Base-by-base conservation (phyloP, 1,140 invertebrate genomes). In the Cydia splendana region DNA sequence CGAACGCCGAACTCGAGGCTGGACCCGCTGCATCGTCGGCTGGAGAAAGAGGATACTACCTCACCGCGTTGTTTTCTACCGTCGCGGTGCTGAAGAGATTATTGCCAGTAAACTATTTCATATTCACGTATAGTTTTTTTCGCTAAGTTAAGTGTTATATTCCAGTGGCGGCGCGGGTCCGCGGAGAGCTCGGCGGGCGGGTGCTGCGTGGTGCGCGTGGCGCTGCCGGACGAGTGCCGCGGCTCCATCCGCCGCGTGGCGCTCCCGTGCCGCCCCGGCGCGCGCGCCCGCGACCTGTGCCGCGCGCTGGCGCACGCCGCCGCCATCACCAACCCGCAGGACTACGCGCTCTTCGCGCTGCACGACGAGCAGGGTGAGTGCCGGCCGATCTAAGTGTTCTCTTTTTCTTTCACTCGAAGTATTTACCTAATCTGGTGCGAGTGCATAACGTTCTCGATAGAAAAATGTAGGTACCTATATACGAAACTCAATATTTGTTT, bases 1-100 rank as follows among this genome's bases (percentile, higher is more conserved):
- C 99, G 62, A 98, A 99, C 88, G 97, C 97, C 0, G 98, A 99
- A 85, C 97, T 98, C 85, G 99, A 99, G 97, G 98, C 98, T 95
- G 98, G 98, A 12, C 98, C 98, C 79, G 97, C 97, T 0, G 97
- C 97, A 0, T 88, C 98, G 28, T 94, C 98, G 3, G 97, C 96
- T 0, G 98, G 98, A 0, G 98, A 99, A 89, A 98, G 97, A 0
- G 97, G 97, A 1, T 99, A 99, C 92, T 99, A 99, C 87, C 94
- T 99, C 30, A 98, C 98, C 0, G 98, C 98, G 4, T 94, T 99
- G 34, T 98, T 97, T 82, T 97, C 97, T 69, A 98, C 98, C 4
- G 28, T 28, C 2, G 30, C 30, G 4, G 30, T 38, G 34, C 34
- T 38, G 34, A 30, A 30, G 30, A 30, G 30, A 30, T 30, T 30